Base-by-base conservation (phyloP, 2,113 vertebrate species). In the Tiliqua scincoides region DNA sequence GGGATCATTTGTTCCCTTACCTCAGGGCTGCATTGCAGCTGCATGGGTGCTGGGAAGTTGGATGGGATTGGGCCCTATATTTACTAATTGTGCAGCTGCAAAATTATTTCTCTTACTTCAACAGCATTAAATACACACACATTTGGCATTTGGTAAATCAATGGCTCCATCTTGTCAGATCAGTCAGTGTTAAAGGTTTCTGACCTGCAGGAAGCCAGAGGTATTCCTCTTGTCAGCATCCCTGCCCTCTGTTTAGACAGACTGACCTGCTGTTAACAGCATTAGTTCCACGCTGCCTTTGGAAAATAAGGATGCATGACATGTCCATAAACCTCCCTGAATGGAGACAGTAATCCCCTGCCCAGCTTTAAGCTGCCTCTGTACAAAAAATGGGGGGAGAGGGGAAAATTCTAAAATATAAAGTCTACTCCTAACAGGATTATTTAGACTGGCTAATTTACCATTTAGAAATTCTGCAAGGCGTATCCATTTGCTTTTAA, bases 111-210 rank as follows among this genome's bases (percentile, higher is more conserved):
- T 12, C 6, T 17, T 4, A 32, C 67, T 68, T 32, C 67, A 4
- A 57, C 48, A 18, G 43, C 52, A 18, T 30, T 32, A 77, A 72
- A 73, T 30, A n/a, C 25, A 65, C 35, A 54, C 27, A 88, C 81
- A 83, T 84, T 62, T 35, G 23, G 73, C 78, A 67, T 1, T 59
- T 85, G 87, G 89, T 87, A 89, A 93, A 90, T 93, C 93, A 91
- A 85, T 91, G 93, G 77, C 85, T 94, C 37, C 62, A 52, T 78
- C 76, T 83, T 70, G 89, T 74, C 86, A 75, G 59, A 15, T 87
- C 92, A 65, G 70, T 61, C 40, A 35, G 52, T 91, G 87, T 90
- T 90, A 93, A 91, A 92, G 90, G 90, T 91, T 89, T 89, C 87
- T 83, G 91, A 84, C 90, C 84, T 48, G 25, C 40, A 85, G 70